Evolutionary conservation across 37 sponge, comb jelly and placozoan species (phyloP).

Genomic region (Hormiphora californensis): DNA sequence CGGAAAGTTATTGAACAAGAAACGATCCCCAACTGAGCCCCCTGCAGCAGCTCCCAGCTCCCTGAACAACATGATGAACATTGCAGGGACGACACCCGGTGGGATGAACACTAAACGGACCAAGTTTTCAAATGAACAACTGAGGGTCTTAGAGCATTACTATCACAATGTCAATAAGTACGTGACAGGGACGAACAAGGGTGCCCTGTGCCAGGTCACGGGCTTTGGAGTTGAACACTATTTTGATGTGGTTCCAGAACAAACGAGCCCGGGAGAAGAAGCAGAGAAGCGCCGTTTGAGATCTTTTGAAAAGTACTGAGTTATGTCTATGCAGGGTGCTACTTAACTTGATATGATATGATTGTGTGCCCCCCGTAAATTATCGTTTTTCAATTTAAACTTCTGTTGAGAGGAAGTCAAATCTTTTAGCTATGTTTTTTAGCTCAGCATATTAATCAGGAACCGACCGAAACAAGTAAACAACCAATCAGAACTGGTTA

Average conservation of each 20-base stretch:
- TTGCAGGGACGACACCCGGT: no score
- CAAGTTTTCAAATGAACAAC: slow-evolving; percentile 1
- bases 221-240: slow-evolving; percentile 34
- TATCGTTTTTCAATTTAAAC: no score
- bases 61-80: not conserved
- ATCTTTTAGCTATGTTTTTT: no score
- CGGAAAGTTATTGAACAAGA: slow-evolving; percentile 25
- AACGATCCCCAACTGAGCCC: no score
- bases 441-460: no score
- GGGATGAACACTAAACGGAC: slow-evolving; percentile 42
- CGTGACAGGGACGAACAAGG: slow-evolving; percentile 41
- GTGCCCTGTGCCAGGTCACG: slow-evolving; percentile 43
- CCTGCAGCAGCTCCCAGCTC: not conserved
- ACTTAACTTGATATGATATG: no score
- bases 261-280: slow-evolving; percentile 48
- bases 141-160: slow-evolving; percentile 12
- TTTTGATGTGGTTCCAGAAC: slow-evolving; percentile 53
- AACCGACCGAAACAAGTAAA: no score
- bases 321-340: not conserved
- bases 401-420: no score
- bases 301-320: not conserved
- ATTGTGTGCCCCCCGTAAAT: no score
- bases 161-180: slow-evolving; percentile 44
- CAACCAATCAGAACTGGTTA: no score
- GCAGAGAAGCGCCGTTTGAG: not conserved